Evolutionary conservation across 2,113 vertebrate genomes (phyloP).

Genomic region (Actenoides hombroni): DNA sequence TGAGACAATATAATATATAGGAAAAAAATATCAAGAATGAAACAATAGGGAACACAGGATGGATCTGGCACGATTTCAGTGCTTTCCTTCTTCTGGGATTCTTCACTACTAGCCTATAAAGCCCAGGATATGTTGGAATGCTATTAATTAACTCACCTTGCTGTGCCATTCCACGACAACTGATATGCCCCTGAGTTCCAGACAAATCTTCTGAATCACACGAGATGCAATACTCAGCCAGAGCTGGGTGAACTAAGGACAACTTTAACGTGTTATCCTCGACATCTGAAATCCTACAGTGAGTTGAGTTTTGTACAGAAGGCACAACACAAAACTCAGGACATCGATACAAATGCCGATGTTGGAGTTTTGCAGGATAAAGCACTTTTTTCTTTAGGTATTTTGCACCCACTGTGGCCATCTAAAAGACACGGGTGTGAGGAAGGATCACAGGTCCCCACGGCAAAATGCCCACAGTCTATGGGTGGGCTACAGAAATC

Average conservation of each 20-base stretch:
- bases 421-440: neutral
- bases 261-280: neutral
- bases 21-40: neutral
- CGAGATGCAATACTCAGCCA: neutral
- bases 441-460: neutral
- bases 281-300: neutral
- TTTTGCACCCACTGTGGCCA: neutral
- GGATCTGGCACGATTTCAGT: neutral
- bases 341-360: neutral
- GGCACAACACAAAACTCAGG: neutral
- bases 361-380: neutral
- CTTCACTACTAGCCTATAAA: slow-evolving; percentile 28
- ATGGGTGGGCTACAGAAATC: neutral
- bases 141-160: slow-evolving; percentile 5
- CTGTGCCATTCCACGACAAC: neutral
- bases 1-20: neutral
- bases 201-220: neutral
- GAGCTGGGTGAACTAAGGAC: slow-evolving; percentile 49
- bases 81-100: slow-evolving; percentile 16
- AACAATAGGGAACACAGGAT: neutral
- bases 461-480: neutral
- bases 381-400: neutral
- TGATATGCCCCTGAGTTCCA: neutral
- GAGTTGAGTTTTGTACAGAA: neutral
- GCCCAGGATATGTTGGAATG: slow-evolving; percentile 16